Percentiles rank a stretch among this genome's conserved stretches.
Conservation (phyloP, 2,797 vertebrate genomes). For the Tinamus major region DNA sequence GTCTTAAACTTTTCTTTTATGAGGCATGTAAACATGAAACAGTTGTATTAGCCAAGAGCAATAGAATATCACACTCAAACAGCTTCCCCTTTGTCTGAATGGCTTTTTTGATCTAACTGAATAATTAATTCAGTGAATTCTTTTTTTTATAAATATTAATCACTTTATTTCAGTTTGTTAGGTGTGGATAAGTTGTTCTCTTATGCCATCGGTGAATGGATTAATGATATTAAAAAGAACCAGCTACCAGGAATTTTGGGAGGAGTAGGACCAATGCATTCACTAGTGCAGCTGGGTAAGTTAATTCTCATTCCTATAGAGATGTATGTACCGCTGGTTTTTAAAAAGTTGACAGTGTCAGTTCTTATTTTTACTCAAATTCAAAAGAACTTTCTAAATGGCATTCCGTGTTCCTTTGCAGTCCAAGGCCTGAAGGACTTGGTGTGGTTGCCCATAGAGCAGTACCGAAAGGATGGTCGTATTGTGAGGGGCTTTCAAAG, state of each 20-base stretch:
- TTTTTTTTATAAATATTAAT: neutral
- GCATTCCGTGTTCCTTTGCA: constrained; percentile 68
- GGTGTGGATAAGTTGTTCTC: constrained; percentile 96
- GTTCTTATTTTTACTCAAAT: neutral
- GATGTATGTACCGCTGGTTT: neutral
- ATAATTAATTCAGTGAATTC: neutral
- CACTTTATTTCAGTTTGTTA: constrained; percentile 84
- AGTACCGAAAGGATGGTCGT: constrained; percentile 96
- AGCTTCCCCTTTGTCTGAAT: neutral
- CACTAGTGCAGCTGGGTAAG: constrained; percentile 94
- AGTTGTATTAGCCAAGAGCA: neutral
- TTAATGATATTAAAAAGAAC: constrained; percentile 97
- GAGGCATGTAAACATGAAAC: neutral
- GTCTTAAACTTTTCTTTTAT: neutral
- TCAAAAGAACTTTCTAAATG: neutral
- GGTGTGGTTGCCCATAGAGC: constrained; percentile 97
- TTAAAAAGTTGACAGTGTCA: neutral
- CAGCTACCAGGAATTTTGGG: constrained; percentile 95
- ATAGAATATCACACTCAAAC: neutral
- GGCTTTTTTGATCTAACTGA: neutral
- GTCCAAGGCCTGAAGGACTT: constrained; percentile 96
- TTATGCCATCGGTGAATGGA: constrained; percentile 96
- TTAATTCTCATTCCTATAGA: neutral
- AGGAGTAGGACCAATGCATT: constrained; percentile 98
- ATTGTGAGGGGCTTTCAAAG: constrained; percentile 95